Evolutionary conservation across 2,888 invertebrate species (phyloP).

Genomic region (Callyntrura guangdongensis): DNA sequence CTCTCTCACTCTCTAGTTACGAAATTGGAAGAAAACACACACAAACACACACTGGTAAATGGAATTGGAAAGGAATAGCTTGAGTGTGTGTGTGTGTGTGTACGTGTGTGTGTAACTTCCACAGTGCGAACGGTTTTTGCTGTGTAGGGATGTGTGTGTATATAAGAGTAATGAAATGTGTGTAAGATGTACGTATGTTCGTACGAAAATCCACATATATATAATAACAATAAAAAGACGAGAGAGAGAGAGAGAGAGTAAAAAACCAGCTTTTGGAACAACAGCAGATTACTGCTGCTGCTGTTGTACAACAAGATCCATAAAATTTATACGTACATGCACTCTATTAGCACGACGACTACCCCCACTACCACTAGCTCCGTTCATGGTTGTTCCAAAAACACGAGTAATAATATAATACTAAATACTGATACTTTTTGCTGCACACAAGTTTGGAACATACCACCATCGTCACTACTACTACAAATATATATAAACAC

Average conservation of each 20-base stretch:
- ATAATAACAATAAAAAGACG: conserved; percentile 13
- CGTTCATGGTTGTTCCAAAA: conserved; percentile 37
- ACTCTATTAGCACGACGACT: conserved; percentile 47
- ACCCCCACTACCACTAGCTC: not conserved
- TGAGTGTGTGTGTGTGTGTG: conserved; percentile 14
- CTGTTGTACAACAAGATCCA: conserved; percentile 57
- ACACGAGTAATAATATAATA: conserved; percentile 51
- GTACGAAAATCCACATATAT: conserved; percentile 41
- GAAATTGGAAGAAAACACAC: conserved; percentile 56
- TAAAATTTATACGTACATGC: conserved; percentile 67
- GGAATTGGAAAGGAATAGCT: conserved; percentile 40
- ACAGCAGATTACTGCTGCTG: conserved; percentile 54
- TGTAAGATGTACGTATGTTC: conserved; percentile 11
- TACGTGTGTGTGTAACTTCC: conserved; percentile 30
- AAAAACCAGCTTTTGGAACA: conserved; percentile 50
- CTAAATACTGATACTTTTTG: conserved; percentile 33
- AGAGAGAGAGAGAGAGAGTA: conserved; percentile 25
- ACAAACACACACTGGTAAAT: conserved; percentile 9
- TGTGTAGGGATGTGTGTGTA: conserved; percentile 46
- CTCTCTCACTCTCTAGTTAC: conserved; percentile 37
- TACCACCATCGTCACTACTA: not conserved
- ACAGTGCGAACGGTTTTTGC: conserved; percentile 42
- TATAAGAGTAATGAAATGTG: conserved; percentile 33
- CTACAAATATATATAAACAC: not conserved
- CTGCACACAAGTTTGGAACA: not conserved